phyloP scores from a whole-genome alignment of 2,113 vertebrate genomes.

The Corythornis vintsioides region DNA sequence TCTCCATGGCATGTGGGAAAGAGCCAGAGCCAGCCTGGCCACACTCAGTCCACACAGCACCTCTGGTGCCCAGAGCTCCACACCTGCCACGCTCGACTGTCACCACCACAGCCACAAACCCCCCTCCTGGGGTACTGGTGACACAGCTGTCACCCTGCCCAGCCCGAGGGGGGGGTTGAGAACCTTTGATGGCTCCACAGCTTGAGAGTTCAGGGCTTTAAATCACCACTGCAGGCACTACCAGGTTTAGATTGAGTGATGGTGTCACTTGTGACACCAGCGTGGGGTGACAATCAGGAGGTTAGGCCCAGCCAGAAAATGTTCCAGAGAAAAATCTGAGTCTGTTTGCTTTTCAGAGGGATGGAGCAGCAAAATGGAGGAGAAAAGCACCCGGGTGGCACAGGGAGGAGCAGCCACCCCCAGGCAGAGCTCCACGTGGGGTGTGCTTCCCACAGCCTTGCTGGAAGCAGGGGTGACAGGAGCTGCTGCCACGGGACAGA shows the following conservation, averaged over 20 bases:
- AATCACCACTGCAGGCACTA: accelerated
- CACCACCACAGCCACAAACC: accelerated
- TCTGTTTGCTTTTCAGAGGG: background rate
- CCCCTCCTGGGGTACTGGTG: background rate
- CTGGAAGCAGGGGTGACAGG: background rate
- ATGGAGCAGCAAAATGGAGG: background rate
- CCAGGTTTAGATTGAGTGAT: background rate
- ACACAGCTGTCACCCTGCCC: background rate
- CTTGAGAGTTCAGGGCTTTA: background rate
- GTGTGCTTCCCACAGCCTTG: accelerated
- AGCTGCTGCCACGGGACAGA: background rate
- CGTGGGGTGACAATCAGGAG: background rate
- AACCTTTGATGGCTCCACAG: background rate
- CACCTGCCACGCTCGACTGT: accelerated
- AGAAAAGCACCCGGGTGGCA: background rate
- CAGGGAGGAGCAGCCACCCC: accelerated
- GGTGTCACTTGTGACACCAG: background rate
- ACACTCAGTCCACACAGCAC: accelerated
- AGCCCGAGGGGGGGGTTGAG: accelerated
- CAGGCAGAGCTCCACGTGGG: background rate
- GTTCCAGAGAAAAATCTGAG: background rate
- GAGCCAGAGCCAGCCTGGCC: background rate
- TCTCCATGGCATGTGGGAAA: accelerated
- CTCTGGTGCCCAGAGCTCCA: background rate
- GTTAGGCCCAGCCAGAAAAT: background rate